Base-by-base conservation (phyloP, 1,140 invertebrate species). In the Papilio machaon region DNA sequence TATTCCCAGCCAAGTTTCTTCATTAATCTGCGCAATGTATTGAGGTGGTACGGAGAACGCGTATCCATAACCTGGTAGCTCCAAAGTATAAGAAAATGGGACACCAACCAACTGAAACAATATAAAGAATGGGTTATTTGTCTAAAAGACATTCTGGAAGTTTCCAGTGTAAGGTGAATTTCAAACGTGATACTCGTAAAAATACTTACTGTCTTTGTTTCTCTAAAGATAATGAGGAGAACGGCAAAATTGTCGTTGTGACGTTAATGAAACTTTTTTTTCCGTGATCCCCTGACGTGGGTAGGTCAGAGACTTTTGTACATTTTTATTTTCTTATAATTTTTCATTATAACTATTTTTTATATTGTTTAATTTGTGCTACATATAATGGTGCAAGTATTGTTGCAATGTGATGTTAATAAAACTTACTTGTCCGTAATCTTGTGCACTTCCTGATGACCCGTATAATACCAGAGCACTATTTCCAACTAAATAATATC, bases 1-100 rank as follows among this genome's bases (percentile, higher is more conserved):
- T 8, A 93, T 88, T 2, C 96, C 96, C 81, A 96, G 95, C 92
- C 97, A 98, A 1, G 97, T 98, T 93, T 99, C 98, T 82, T 95
- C 90, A 30, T 96, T 97, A 79, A 97, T 96, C n/a, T 97, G 96
- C 67, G 96, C 91, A 80, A 98, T 97, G 84, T 96, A 96, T 6
- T 92, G 89, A 1, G 96, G 92, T 6, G 97, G 96, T 10, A 98
- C 95, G 79, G 96, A 91, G 90, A 98, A 98, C 10, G 95, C 96
- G 79, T 89, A 93, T 67, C 97, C 96, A 76, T 96, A 96, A 75
- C 96, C 96, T 2, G 97, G 95, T 73, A 97, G 92, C 89, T 97
- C 97, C 64, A 97, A 89, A 2, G 96, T 96, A 84, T 95, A 97
- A 0, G 96, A 94, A 81, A 97, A 96, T 46, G 95, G 95, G 6